phyloP scores from a whole-genome alignment of 2,797 vertebrate genomes.

The Thalassophryne amazonica region DNA sequence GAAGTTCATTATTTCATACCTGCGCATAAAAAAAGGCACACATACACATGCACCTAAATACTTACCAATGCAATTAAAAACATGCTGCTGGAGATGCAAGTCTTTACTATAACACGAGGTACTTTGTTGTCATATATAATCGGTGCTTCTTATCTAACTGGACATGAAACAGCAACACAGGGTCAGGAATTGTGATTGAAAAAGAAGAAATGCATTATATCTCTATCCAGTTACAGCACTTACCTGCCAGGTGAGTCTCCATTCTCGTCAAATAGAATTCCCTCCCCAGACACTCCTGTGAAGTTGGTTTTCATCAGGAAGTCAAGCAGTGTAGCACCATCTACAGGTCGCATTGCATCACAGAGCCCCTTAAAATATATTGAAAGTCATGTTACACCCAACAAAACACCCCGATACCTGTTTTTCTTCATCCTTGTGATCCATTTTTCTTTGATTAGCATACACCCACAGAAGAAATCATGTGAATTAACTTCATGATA shows the following conservation, averaged over 20 bases:
- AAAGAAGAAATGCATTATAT: not conserved
- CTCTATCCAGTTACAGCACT: not conserved
- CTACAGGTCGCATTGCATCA: conserved; percentile 93
- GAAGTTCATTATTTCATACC: conserved; percentile 99
- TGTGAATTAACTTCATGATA: no score
- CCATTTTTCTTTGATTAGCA: no score
- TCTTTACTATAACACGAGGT: no score
- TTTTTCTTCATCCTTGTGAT: not conserved
- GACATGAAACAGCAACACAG: not conserved
- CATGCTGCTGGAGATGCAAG: no score
- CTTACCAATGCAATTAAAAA: no score
- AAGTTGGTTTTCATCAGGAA: conserved; percentile 98
- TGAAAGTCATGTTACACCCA: not conserved
- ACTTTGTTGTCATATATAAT: no score
- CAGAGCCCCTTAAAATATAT: conserved; percentile 83
- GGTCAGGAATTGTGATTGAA: no score
- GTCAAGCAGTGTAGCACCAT: conserved; percentile 92
- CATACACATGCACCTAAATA: no score
- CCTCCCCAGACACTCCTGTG: conserved; percentile 92
- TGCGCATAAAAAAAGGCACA: conserved; percentile 54
- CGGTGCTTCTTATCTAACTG: not conserved
- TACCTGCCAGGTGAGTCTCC: conserved; percentile 98
- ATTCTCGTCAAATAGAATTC: conserved; percentile 93
- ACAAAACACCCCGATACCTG: not conserved
- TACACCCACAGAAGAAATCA: no score